phyloP scores from a whole-genome alignment of 2,888 invertebrate species.

The Tiliacea citrago region DNA sequence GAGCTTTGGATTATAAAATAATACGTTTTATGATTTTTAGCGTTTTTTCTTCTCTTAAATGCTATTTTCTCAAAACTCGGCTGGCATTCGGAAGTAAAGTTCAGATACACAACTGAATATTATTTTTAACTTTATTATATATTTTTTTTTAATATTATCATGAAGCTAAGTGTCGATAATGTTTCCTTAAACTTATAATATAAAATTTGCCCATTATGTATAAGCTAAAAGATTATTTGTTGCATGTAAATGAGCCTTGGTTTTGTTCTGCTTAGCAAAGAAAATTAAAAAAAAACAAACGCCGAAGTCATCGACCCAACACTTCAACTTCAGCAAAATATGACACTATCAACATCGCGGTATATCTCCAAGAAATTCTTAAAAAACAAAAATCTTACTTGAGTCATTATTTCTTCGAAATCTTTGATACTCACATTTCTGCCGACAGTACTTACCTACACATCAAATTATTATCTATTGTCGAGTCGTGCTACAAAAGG shows the following conservation, averaged over 20 bases:
- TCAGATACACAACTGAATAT: neutral
- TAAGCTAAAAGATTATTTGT: neutral
- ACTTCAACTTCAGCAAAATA: constrained; percentile 30
- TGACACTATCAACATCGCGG: constrained; percentile 12
- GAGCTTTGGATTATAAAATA: neutral
- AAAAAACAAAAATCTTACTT: constrained; percentile 2
- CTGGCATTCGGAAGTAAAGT: neutral
- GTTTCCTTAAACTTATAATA: neutral
- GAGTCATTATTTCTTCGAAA: constrained; percentile 15
- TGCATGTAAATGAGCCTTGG: neutral
- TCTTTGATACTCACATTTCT: constrained; percentile 35
- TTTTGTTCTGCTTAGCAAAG: neutral
- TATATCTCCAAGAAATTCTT: neutral
- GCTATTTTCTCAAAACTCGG: neutral
- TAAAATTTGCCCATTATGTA: neutral
- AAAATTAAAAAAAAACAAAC: neutral
- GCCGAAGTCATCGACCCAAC: constrained; percentile 10
- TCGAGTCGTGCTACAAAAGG: constrained; percentile 64
- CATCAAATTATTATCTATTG: constrained; percentile 61
- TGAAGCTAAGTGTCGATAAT: too few species aligned
- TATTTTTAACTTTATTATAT: too few species aligned
- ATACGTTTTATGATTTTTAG: neutral
- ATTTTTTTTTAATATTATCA: too few species aligned
- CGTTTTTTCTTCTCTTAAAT: neutral
- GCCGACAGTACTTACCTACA: constrained; percentile 41